Percentiles rank a stretch among this genome's conserved stretches.
These are phyloP conservation scores for Sciurus vulgaris DNA, from an alignment of 2,797 vertebrate genomes.

Conservation along the genomic window DNA sequence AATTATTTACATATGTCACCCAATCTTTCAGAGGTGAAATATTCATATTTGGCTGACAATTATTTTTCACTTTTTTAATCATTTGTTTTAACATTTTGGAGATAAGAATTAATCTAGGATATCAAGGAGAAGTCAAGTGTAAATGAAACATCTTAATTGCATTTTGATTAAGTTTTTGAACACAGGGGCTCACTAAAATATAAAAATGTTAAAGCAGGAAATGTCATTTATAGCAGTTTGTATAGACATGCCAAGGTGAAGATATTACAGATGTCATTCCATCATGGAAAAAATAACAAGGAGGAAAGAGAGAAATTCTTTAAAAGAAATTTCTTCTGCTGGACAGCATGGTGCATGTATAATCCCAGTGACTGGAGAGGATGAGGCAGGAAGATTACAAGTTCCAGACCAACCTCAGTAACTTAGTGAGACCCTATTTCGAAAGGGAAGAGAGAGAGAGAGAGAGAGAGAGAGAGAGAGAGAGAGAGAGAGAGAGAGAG, in stretches of 20 bases:
- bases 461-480: not conserved
- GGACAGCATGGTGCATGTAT: too few species aligned
- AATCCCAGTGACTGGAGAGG: too few species aligned
- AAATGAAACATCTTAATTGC: not conserved
- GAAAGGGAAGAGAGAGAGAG: too few species aligned
- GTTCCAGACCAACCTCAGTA: too few species aligned
- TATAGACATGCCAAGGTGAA: not conserved
- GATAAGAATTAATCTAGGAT: not conserved
- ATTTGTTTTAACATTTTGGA: slow-evolving; percentile 16
- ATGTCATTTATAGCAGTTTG: not conserved
- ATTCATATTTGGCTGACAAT: slow-evolving; percentile 10
- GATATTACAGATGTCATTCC: not conserved
- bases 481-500: not conserved
- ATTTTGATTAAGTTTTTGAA: slow-evolving; percentile 23
- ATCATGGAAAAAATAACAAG: not conserved
- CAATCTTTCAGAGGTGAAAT: slow-evolving; percentile 7
- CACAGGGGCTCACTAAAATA: not conserved
- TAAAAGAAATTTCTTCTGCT: not conserved
- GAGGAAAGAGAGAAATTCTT: not conserved
- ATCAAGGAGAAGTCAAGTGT: not conserved
- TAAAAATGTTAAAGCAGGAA: not conserved
- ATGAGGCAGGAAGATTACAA: too few species aligned
- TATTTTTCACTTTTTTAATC: not conserved
- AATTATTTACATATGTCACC: not conserved
- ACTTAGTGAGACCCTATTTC: too few species aligned